Evolutionary conservation across 2,113 vertebrate species (phyloP), one percentile per base, ranked within the genome.

Genomic region (Misgurnus mizolepis): DNA sequence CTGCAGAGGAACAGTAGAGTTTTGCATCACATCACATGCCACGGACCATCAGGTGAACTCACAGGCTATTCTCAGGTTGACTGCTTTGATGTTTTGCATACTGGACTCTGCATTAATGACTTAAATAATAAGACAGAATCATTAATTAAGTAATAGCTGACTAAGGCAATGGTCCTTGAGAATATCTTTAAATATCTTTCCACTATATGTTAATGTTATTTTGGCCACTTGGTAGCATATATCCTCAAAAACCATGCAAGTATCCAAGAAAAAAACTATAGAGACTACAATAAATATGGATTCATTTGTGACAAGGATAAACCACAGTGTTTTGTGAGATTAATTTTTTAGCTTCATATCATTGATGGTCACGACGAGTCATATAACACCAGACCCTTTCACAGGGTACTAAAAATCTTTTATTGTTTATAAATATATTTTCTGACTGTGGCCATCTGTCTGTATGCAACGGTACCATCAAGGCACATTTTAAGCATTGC

Each of bases 71-170:
- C 69, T 58, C 4, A 41, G 69, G 50, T 18, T 17, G 69, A 17
- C 34, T 72, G 69, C 50, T 72, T 58, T 72, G 53, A 72, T 18
- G 17, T 60, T 14, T 58, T 56, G 15, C 50, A 72, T 34, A 5
- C 14, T 8, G 40, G 39, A 18, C 6, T 7, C n/a, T 15, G 71
- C n/a, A 58, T 45, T 73, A 60, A 34, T 49, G 27, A 69, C 45
- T 69, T 69, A 22, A 49, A 45, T 5, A 68, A 18, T 27, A 17
- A 3, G 49, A 17, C 47, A 5, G 15, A 7, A 39, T 53, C 15
- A 71, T 27, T 17, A 7, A 3, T 45, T 53, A 5, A 53, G 15
- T 14, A 1, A n/a, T 14, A 69, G 3, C 47, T 39, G 22, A 12
- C 2, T 55, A 40, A 27, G 17, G 5, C 53, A 55, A 56, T n/a